Percentiles rank a stretch among this genome's conserved stretches.
Conservation (phyloP, 2,888 invertebrate genomes). For the Agrotis puta region DNA sequence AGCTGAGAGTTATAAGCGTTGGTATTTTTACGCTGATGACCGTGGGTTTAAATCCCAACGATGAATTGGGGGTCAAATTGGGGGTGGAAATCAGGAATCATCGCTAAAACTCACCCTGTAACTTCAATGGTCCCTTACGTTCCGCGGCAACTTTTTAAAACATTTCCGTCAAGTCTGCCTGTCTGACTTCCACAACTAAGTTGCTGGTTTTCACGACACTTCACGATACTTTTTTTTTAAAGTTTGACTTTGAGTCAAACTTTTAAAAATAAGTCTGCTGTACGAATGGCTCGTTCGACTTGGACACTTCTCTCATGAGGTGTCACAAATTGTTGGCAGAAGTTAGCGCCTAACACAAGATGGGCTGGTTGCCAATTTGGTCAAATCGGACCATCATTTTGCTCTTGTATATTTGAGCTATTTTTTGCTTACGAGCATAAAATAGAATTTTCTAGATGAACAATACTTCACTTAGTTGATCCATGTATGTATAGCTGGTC, state of each 20-base stretch:
- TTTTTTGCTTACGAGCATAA: neutral
- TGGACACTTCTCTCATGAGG: slow-evolving; percentile 4
- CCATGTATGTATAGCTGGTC: too few species aligned
- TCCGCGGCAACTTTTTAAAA: too few species aligned
- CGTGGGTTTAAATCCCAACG: too few species aligned
- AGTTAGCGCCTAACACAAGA: slow-evolving; percentile 13
- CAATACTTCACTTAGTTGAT: neutral
- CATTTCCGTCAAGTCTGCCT: too few species aligned
- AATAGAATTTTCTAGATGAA: neutral
- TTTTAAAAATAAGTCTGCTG: neutral
- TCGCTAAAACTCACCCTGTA: too few species aligned
- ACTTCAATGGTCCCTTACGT: too few species aligned
- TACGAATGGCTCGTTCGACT: slow-evolving; percentile 6
- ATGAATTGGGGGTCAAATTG: too few species aligned
- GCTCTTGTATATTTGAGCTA: neutral
- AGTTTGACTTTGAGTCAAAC: neutral
- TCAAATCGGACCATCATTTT: neutral
- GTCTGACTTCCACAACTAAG: too few species aligned
- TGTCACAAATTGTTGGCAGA: slow-evolving; percentile 26
- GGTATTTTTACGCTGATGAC: too few species aligned
- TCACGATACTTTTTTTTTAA: neutral
- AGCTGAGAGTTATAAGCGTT: too few species aligned
- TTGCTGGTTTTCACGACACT: too few species aligned
- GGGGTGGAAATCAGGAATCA: too few species aligned
- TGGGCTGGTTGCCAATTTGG: slow-evolving; percentile 33